Evolutionary conservation across 1,140 invertebrate genomes (phyloP).

Genomic region (Pissodes strobi): DNA sequence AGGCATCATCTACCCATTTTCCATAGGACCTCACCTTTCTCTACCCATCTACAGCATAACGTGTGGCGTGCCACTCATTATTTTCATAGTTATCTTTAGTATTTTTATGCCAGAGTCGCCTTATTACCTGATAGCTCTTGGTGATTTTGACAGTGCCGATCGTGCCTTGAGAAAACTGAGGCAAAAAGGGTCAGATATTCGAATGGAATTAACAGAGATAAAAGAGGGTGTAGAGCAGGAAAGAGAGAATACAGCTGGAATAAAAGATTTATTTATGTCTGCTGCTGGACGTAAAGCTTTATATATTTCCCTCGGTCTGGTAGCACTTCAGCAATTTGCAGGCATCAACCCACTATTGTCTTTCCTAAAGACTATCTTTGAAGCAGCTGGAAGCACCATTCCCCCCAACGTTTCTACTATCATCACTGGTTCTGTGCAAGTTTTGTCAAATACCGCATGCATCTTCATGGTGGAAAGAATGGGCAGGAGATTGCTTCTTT

Average conservation of each 20-base stretch:
- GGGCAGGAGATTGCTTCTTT: slow-evolving; percentile 71
- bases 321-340: slow-evolving; percentile 85
- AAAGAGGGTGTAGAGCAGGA: slow-evolving; percentile 19
- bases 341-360: slow-evolving; percentile 88
- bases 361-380: slow-evolving; percentile 75
- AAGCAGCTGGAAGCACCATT: slow-evolving; percentile 64
- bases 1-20: slow-evolving; percentile 56
- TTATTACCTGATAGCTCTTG: slow-evolving; percentile 66
- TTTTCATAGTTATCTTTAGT: slow-evolving; percentile 61
- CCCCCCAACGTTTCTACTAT: slow-evolving; percentile 65
- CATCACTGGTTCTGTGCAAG: slow-evolving; percentile 78
- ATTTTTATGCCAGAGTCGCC: slow-evolving; percentile 73
- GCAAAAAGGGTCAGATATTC: slow-evolving; percentile 54
- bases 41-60: slow-evolving; percentile 61
- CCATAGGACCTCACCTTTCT: slow-evolving; percentile 62
- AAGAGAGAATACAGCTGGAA: slow-evolving; percentile 46
- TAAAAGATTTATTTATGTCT: slow-evolving; percentile 30
- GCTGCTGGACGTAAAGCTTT: slow-evolving; percentile 67
- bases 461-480: slow-evolving; percentile 75
- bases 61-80: slow-evolving; percentile 57
- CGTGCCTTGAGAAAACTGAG: slow-evolving; percentile 67
- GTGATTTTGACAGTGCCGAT: slow-evolving; percentile 64
- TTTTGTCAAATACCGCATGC: slow-evolving; percentile 71
- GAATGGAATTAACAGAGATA: slow-evolving; percentile 29
- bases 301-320: slow-evolving; percentile 75